These are phyloP conservation scores for Bombycilla garrulus DNA, from an alignment of 2,113 vertebrate species.

Conservation along the genomic window DNA sequence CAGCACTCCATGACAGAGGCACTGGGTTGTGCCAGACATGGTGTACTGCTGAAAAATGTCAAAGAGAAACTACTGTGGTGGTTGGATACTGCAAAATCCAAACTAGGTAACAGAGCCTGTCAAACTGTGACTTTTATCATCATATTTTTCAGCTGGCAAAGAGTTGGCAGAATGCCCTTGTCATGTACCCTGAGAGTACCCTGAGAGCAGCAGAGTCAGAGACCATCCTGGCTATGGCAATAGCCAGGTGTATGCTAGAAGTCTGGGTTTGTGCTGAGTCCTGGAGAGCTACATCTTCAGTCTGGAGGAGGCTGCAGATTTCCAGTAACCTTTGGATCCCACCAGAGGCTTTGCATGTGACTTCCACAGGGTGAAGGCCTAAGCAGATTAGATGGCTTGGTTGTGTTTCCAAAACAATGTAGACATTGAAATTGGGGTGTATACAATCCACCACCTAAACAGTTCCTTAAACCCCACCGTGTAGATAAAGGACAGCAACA, in stretches of 20 bases:
- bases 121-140: not conserved
- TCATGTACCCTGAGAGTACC: not conserved
- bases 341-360: not conserved
- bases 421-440: not conserved
- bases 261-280: not conserved
- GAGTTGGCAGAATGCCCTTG: not conserved
- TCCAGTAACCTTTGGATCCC: not conserved
- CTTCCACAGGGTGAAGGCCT: rapidly evolving
- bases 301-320: not conserved
- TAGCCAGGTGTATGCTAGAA: not conserved
- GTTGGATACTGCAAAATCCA: not conserved
- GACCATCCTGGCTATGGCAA: not conserved
- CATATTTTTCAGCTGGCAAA: not conserved
- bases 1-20: not conserved
- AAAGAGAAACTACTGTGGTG: not conserved
- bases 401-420: not conserved
- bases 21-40: rapidly evolving
- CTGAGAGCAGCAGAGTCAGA: not conserved
- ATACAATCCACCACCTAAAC: not conserved
- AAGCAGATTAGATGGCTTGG: not conserved
- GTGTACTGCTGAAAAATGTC: not conserved
- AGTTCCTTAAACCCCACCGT: not conserved
- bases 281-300: not conserved
- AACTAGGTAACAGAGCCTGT: not conserved
- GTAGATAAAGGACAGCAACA: not conserved